A percentile compares a stretch with the other conserved stretches of the same genome.
These are phyloP conservation scores for Diaphora mendica DNA, from an alignment of 2,888 invertebrate genomes.

Conservation along the genomic window DNA sequence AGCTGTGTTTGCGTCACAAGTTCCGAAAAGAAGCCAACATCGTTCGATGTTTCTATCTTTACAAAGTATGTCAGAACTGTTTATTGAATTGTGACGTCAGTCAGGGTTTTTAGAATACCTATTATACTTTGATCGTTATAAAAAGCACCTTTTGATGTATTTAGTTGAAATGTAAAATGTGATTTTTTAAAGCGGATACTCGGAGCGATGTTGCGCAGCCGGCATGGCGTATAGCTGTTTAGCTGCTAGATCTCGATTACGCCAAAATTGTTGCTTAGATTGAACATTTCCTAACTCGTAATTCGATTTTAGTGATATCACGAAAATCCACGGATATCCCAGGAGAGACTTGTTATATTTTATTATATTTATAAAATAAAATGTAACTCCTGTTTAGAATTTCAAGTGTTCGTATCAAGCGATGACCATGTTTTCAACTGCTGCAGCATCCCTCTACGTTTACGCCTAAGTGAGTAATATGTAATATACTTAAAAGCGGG, in stretches of 20 bases:
- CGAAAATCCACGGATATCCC: too few species aligned
- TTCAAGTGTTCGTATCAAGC: too few species aligned
- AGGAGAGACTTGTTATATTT: too few species aligned
- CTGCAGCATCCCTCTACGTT: not conserved
- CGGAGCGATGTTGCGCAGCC: not conserved
- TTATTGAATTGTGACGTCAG: slow-evolving; percentile 13
- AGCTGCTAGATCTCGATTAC: too few species aligned
- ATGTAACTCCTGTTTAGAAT: not conserved
- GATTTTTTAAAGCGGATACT: slow-evolving; percentile 45
- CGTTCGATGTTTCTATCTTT: not conserved
- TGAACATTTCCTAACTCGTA: too few species aligned
- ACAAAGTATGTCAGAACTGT: not conserved
- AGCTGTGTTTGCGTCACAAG: slow-evolving; percentile 2
- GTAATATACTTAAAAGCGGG: slow-evolving; percentile 52
- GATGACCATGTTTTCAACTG: not conserved
- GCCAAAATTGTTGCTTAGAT: too few species aligned
- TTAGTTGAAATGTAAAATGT: slow-evolving; percentile 61
- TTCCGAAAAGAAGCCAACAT: not conserved
- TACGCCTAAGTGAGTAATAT: slow-evolving; percentile 41
- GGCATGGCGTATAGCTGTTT: too few species aligned
- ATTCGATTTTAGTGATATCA: too few species aligned
- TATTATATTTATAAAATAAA: too few species aligned
- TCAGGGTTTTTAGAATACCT: not conserved
- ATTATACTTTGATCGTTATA: slow-evolving; percentile 30
- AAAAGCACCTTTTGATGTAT: slow-evolving; percentile 54